These are phyloP conservation scores for Hycleus cichorii DNA, from an alignment of 1,140 invertebrate species.

Conservation along the genomic window DNA sequence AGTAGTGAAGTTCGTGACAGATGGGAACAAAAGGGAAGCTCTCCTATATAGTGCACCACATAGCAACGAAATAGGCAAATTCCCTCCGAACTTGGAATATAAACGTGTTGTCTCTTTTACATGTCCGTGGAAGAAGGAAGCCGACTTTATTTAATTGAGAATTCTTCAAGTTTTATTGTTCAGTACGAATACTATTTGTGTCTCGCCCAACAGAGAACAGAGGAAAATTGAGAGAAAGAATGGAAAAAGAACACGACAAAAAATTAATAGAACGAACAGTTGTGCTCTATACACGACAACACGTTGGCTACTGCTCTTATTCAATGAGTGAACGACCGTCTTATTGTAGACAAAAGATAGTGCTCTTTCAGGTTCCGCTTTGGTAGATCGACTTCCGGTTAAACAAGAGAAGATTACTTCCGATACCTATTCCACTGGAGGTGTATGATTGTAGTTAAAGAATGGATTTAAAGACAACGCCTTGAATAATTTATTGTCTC, in stretches of 20 bases:
- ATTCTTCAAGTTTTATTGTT: constrained; percentile 11
- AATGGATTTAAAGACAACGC: too few relatives aligned
- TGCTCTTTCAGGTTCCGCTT: constrained; percentile 13
- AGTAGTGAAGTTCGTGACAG: too few relatives aligned
- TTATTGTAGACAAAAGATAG: constrained; percentile 12
- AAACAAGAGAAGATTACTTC: constrained; percentile 10
- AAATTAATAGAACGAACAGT: too few relatives aligned
- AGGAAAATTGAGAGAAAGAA: too few relatives aligned
- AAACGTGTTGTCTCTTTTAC: constrained; percentile 1
- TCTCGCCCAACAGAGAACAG: too few relatives aligned
- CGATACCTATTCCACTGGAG: background rate
- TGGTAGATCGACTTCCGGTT: constrained; percentile 12
- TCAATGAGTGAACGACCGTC: constrained; percentile 12
- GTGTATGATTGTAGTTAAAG: too few relatives aligned
- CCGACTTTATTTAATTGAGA: constrained; percentile 13
- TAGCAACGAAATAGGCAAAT: too few relatives aligned
- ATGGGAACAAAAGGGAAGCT: too few relatives aligned
- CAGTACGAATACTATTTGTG: constrained; percentile 9
- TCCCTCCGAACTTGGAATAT: background rate
- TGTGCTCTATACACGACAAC: too few relatives aligned
- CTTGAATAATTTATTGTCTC: too few relatives aligned
- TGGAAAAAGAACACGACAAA: too few relatives aligned
- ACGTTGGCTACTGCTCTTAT: constrained; percentile 3
- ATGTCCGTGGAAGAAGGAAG: background rate
- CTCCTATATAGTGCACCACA: too few relatives aligned